A percentile compares a stretch with the other conserved stretches of the same genome.
Conservation (phyloP, 2,797 vertebrate genomes). For the Emydoidea blandingii region DNA sequence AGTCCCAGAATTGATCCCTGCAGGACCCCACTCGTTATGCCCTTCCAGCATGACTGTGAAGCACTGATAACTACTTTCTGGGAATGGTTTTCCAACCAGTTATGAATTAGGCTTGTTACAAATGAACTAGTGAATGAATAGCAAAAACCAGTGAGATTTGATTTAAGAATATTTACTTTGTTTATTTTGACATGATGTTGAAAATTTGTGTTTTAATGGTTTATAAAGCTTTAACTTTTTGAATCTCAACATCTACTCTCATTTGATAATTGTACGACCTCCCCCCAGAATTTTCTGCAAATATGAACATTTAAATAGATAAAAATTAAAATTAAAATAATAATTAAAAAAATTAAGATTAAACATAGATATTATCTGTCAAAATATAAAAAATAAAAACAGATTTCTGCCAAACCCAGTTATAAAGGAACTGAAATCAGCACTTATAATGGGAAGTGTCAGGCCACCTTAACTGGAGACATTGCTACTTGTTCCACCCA, state of each 20-base stretch:
- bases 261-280: not conserved
- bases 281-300: not conserved
- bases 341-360: not conserved
- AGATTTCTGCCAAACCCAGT: not conserved
- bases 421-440: not conserved
- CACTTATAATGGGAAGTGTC: not conserved
- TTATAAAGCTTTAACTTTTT: not conserved
- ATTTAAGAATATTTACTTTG: not conserved
- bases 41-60: too few species aligned
- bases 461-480: not conserved
- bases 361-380: not conserved
- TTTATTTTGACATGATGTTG: not conserved
- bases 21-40: too few species aligned
- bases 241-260: not conserved
- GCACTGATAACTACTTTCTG: too few species aligned
- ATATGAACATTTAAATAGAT: not conserved
- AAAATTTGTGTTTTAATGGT: not conserved
- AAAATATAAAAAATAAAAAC: not conserved
- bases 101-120: not conserved
- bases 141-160: not conserved
- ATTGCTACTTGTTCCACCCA: not conserved
- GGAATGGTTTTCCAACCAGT: too few species aligned
- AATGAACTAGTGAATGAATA: not conserved
- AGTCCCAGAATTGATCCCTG: too few species aligned
- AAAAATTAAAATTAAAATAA: not conserved